Base-by-base conservation (phyloP, 2,113 vertebrate genomes). In the Sander lucioperca region DNA sequence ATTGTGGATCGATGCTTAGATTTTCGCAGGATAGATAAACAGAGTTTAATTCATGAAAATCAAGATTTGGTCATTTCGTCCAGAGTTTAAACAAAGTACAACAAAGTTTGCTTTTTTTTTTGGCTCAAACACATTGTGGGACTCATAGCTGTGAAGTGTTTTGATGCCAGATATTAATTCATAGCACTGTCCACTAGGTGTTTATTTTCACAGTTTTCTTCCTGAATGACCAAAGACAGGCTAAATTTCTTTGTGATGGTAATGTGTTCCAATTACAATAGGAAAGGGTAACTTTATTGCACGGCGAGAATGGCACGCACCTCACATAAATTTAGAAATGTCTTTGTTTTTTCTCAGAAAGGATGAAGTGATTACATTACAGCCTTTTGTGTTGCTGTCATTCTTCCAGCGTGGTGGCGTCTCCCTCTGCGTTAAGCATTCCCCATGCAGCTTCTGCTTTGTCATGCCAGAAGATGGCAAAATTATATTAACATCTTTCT, bases 351-450 rank as follows among this genome's bases (percentile, higher is more conserved):
- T 70, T 67, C 39, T 50, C 56, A 51, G 33, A 77, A 77, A 85
- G 80, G 78, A 86, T 51, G 63, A 76, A 62, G 83, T 73, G 86
- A 89, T 91, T 82, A 48, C 83, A 89, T 91, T 86, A 84, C 90
- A 85, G 77, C 76, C 82, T 81, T 90, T 91, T 92, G 86, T 90
- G 64, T 16, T 0, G 61, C 82, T 84, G 89, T 90, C 90, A 89
- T 59, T 90, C 83, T 82, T 69, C 79, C 80, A 62, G 58, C 21
- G 0, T 9, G 80, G 71, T 6, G 82, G 77, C 45, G 65, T 76
- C 76, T 80, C 78, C 79, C 71, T 86, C 80, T 14, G 30, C 59
- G 74, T 51, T 25, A 30, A 81, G 51, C 59, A 16, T 72, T 79
- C 65, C 74, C 57, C 56, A 30, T 62, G 58, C 86, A 77, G 74